Evolutionary conservation across 2,113 vertebrate species (phyloP).

Genomic region (Boulengeromyrus knoepffleri): DNA sequence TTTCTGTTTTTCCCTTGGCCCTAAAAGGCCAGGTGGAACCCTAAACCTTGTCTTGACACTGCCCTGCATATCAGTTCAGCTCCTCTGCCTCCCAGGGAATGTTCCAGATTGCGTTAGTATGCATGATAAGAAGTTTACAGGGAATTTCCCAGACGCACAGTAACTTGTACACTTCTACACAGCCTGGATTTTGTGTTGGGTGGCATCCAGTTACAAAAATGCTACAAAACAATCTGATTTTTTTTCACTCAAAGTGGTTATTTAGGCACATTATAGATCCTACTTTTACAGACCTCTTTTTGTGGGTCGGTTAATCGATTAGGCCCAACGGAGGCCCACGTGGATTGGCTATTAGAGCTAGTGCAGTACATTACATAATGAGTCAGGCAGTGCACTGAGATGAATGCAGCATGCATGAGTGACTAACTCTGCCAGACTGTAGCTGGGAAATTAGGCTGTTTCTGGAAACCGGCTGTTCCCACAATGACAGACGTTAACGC

Average conservation of each 20-base stretch:
- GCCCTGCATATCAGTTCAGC: background rate
- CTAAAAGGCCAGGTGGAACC: background rate
- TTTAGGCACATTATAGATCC: background rate
- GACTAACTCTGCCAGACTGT: background rate
- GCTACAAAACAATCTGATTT: background rate
- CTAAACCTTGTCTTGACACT: background rate
- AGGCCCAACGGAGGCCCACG: background rate
- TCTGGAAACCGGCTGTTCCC: background rate
- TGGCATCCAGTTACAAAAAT: background rate
- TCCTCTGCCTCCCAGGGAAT: background rate
- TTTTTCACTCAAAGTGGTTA: background rate
- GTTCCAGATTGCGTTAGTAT: background rate
- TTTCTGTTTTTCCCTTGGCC: background rate
- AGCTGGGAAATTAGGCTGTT: background rate
- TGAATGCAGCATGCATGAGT: background rate
- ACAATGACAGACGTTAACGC: background rate
- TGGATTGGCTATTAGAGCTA: background rate
- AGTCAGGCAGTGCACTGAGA: background rate
- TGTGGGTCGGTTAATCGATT: background rate
- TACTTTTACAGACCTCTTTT: background rate
- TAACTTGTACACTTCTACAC: background rate
- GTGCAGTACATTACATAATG: background rate
- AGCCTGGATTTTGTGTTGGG: background rate
- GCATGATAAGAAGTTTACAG: background rate
- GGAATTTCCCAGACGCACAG: background rate